Percentiles rank a stretch among this genome's conserved stretches.
Evolutionary conservation across 2,888 invertebrate species (phyloP).

Genomic region (Agrochola macilenta): DNA sequence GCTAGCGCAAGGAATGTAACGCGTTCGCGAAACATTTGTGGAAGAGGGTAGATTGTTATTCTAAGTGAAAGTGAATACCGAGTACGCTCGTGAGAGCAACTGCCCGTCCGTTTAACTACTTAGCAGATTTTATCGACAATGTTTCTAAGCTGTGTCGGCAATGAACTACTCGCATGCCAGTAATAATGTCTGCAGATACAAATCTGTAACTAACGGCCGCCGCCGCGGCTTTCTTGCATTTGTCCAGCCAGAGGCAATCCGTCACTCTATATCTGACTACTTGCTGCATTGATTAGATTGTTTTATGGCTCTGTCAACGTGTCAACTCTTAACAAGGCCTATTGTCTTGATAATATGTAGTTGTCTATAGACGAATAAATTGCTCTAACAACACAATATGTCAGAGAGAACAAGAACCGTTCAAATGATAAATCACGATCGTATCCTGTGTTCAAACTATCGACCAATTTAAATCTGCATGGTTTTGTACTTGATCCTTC

Average conservation of each 20-base stretch:
- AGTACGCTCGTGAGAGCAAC: slow-evolving; percentile 71
- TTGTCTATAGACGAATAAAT: slow-evolving; percentile 73
- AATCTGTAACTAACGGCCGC: slow-evolving; percentile 74
- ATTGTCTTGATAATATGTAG: slow-evolving; percentile 77
- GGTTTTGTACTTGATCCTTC: slow-evolving; percentile 56
- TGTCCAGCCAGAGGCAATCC: slow-evolving; percentile 73
- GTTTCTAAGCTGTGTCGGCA: slow-evolving; percentile 76
- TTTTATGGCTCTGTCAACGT: slow-evolving; percentile 77
- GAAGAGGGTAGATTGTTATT: slow-evolving; percentile 69
- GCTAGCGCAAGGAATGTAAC: slow-evolving; percentile 55
- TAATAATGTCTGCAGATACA: slow-evolving; percentile 77
- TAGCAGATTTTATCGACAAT: slow-evolving; percentile 76
- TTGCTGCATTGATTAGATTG: slow-evolving; percentile 80
- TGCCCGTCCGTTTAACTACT: slow-evolving; percentile 68
- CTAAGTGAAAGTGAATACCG: slow-evolving; percentile 79
- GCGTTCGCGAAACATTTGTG: slow-evolving; percentile 49
- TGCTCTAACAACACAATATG: slow-evolving; percentile 73
- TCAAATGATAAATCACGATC: slow-evolving; percentile 71
- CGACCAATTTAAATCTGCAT: slow-evolving; percentile 64
- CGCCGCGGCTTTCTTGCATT: slow-evolving; percentile 72
- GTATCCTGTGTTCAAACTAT: slow-evolving; percentile 69
- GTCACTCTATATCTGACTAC: slow-evolving; percentile 78
- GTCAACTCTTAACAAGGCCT: slow-evolving; percentile 78
- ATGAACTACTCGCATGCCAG: slow-evolving; percentile 76
- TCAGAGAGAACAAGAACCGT: slow-evolving; percentile 73